Conservation (phyloP, 2,888 invertebrate species). For the Parnassius smintheus region DNA sequence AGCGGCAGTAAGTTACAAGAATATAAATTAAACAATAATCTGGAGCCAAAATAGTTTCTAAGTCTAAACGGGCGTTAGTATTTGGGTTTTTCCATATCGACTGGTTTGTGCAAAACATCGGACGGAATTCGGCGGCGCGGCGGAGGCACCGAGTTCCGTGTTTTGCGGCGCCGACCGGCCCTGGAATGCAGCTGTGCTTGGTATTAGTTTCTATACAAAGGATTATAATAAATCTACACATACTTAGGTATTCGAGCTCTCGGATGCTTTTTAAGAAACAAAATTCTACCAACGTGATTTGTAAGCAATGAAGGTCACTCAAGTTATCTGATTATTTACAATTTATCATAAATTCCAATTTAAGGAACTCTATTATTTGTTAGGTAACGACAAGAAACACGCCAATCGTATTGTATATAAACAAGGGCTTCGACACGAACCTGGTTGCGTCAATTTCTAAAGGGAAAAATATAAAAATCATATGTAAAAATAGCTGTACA, state of each 20-base stretch:
- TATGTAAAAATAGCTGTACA: too few species aligned
- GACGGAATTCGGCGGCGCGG: constrained; percentile 47
- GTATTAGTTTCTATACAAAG: constrained; percentile 31
- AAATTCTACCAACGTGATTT: too few species aligned
- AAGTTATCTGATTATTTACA: too few species aligned
- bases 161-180: constrained; percentile 39
- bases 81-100: constrained; percentile 53
- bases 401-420: too few species aligned
- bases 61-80: constrained; percentile 27
- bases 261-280: neutral
- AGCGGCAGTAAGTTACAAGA: too few species aligned
- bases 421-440: too few species aligned
- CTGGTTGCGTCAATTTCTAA: too few species aligned
- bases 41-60: constrained; percentile 26
- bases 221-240: constrained; percentile 28
- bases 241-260: neutral
- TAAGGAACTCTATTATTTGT: too few species aligned
- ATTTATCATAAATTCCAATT: too few species aligned
- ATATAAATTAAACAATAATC: constrained; percentile 5
- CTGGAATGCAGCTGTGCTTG: constrained; percentile 37
- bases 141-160: constrained; percentile 46
- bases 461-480: too few species aligned
- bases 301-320: too few species aligned
- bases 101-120: constrained; percentile 52
- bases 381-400: too few species aligned